These are phyloP conservation scores for Sarcophilus harrisii DNA, from an alignment of 2,797 vertebrate genomes.

Conservation along the genomic window DNA sequence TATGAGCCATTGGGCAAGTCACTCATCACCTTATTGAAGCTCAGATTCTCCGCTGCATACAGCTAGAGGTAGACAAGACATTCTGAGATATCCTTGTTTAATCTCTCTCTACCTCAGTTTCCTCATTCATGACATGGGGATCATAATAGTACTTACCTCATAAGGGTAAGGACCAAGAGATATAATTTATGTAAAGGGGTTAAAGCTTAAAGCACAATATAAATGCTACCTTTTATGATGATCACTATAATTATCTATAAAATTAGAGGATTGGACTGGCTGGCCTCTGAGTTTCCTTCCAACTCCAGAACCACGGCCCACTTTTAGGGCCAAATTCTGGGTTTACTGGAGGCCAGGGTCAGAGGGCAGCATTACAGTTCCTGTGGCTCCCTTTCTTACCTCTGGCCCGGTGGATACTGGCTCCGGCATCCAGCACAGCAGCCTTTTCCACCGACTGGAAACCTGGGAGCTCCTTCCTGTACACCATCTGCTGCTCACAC, in stretches of 20 bases:
- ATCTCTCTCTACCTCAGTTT: not conserved
- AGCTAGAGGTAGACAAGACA: not conserved
- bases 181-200: not conserved
- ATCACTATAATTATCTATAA: not conserved
- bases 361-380: fast-evolving
- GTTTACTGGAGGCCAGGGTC: not conserved
- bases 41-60: not conserved
- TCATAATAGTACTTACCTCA: not conserved
- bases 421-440: slow-evolving; percentile 80
- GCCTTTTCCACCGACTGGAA: slow-evolving; percentile 67
- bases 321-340: not conserved
- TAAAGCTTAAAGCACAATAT: not conserved
- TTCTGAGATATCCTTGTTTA: too few species aligned
- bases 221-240: not conserved
- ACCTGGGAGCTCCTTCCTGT: slow-evolving; percentile 80
- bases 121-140: not conserved
- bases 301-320: not conserved
- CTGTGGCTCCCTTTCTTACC: slow-evolving; percentile 62
- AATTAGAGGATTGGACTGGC: not conserved
- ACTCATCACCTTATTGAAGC: not conserved
- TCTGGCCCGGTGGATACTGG: slow-evolving; percentile 85
- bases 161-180: not conserved
- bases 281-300: not conserved
- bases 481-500: slow-evolving; percentile 87
- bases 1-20: not conserved